Evolutionary conservation across 1,140 invertebrate genomes (phyloP), one percentile per base, ranked within the genome.

Genomic region (Sarcophaga peregrina): DNA sequence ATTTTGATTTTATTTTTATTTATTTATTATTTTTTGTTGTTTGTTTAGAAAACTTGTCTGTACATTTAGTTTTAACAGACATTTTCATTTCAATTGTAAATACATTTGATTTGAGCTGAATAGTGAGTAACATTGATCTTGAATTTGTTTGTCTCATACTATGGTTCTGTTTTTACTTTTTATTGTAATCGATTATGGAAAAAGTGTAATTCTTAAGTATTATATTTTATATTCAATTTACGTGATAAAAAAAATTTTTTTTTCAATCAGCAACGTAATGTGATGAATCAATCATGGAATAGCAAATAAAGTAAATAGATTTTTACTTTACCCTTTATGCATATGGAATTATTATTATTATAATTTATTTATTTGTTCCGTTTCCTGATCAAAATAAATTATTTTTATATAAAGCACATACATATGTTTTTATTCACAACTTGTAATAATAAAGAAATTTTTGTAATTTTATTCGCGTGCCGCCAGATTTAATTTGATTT

Each of bases 81-180:
- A 68, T 68, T 68, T 68, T 68, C 17, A 68, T 68, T 68, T 20
- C 75, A 52, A 52, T 48, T 76, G 62, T 48, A 47, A 74, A 52
- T 78, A 17, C 7, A 68, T 13, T 68, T 17, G n/a, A 68, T 68
- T n/a, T 68, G 62, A 68, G 8, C 62, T 9, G 17, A 68, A 68
- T 20, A 20, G 20, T 68, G 62, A 20, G 20, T 78, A 78, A 78
- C 75, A 78, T 78, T 78, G 75, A 78, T 78, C 75, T 78, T 78
- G 75, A 76, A 76, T 76, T 76, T 76, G 8, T 20, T 47, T 5
- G 10, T 52, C 17, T 78, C 50, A 45, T 50, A 76, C 17, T 47
- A 8, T 47, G 13, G n/a, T 76, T 15, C 15, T 76, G 75, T 20
- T 78, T 78, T 52, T 78, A 48, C n/a, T 78, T 78, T 78, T 78